A percentile compares a stretch with the other conserved stretches of the same genome.
These are phyloP conservation scores for Drosophila paranaensis DNA, from an alignment of 2,888 invertebrate genomes.

Conservation along the genomic window DNA sequence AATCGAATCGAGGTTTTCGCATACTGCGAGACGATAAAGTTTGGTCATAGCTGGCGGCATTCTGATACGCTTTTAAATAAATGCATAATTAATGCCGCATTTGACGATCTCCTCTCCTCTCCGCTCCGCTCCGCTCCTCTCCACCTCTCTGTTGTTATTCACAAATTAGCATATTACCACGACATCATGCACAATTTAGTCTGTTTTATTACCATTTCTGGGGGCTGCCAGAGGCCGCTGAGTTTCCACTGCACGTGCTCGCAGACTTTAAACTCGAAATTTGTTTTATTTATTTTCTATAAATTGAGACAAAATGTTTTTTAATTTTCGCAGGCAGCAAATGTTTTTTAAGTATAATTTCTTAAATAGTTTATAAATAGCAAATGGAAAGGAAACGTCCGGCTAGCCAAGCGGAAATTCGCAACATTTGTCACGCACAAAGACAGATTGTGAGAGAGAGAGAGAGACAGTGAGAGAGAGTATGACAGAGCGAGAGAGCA, in stretches of 20 bases:
- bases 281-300: slow-evolving; percentile 9
- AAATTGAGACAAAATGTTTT: slow-evolving; percentile 6
- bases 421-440: slow-evolving; percentile 48
- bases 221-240: slow-evolving; percentile 15
- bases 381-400: slow-evolving; percentile 52
- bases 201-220: slow-evolving; percentile 25
- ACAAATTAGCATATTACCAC: slow-evolving; percentile 54
- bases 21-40: slow-evolving; percentile 46
- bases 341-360: neutral
- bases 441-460: neutral
- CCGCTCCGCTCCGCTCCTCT: too few relatives aligned
- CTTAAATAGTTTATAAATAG: slow-evolving; percentile 8
- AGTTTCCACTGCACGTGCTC: slow-evolving; percentile 30
- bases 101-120: slow-evolving; percentile 7
- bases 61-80: slow-evolving; percentile 61
- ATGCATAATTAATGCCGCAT: slow-evolving; percentile 72
- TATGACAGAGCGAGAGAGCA: neutral
- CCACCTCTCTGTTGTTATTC: slow-evolving; percentile 2
- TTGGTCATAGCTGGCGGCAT: slow-evolving; percentile 64
- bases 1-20: slow-evolving; percentile 68
- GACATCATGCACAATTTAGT: slow-evolving; percentile 40
- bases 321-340: neutral
- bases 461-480: neutral
- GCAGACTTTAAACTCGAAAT: neutral
- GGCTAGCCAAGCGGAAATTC: slow-evolving; percentile 48